Percentiles rank a stretch among this genome's conserved stretches.
Evolutionary conservation across 2,113 vertebrate species (phyloP).

Genomic region (Dromas ardeola): DNA sequence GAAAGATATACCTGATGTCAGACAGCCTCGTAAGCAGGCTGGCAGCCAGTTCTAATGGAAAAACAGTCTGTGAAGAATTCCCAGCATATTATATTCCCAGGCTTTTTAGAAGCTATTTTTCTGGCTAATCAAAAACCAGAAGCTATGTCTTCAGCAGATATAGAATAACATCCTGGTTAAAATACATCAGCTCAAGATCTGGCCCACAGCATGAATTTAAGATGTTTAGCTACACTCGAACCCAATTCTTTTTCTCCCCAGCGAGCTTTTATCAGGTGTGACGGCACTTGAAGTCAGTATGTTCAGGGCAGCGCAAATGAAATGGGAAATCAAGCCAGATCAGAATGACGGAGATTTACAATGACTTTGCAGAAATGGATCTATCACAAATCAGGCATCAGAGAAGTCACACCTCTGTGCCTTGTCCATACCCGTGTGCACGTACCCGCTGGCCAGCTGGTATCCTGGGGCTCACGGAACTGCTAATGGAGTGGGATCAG

Average conservation of each 20-base stretch:
- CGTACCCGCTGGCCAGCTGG: not conserved
- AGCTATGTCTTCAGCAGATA: slow-evolving; percentile 53
- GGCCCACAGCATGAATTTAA: not conserved
- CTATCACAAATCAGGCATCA: not conserved
- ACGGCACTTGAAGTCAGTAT: not conserved
- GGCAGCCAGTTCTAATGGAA: slow-evolving; percentile 54
- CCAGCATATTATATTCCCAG: slow-evolving; percentile 63
- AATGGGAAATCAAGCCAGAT: not conserved
- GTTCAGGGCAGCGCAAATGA: not conserved
- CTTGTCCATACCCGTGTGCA: not conserved
- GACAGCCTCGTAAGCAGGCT: slow-evolving; percentile 36
- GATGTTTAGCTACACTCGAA: not conserved
- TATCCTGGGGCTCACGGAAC: not conserved
- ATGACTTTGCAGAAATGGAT: not conserved
- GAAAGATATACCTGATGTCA: slow-evolving; percentile 62
- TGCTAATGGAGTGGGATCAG: not conserved
- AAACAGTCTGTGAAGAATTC: slow-evolving; percentile 52
- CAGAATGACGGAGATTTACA: not conserved
- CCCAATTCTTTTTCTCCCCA: not conserved
- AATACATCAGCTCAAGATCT: not conserved
- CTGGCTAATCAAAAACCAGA: slow-evolving; percentile 39
- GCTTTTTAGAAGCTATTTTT: slow-evolving; percentile 39
- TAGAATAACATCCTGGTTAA: slow-evolving; percentile 45
- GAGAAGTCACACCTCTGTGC: not conserved
- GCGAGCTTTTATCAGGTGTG: not conserved